Conservation (phyloP, 2,113 vertebrate genomes). For the Dipodomys stephensi region DNA sequence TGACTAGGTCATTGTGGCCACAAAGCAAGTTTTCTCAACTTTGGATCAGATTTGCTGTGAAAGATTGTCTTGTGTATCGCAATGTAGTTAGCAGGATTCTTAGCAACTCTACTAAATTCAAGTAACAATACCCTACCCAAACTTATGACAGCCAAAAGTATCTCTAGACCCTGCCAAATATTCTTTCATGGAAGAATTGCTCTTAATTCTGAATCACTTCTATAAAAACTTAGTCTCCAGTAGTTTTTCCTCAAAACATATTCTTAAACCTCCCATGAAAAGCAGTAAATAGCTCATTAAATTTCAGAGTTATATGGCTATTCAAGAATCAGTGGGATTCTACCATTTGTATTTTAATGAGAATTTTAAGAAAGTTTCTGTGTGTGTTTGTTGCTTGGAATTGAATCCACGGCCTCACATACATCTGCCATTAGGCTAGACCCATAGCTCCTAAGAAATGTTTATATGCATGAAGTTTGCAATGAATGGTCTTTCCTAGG, state of each 20-base stretch:
- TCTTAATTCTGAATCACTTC: neutral
- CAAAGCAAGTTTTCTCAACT: neutral
- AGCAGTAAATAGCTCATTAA: neutral
- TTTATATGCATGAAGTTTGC: neutral
- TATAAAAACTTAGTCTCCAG: neutral
- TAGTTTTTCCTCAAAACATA: neutral
- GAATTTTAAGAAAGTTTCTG: neutral
- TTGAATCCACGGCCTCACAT: neutral
- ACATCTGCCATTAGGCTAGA: neutral
- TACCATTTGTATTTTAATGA: neutral
- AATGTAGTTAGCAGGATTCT: neutral
- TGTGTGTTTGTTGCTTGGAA: neutral
- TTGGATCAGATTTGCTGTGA: neutral
- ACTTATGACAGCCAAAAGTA: neutral
- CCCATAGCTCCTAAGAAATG: neutral
- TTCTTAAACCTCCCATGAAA: neutral
- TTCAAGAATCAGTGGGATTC: neutral
- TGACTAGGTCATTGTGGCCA: neutral
- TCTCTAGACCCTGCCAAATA: neutral
- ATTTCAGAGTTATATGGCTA: neutral
- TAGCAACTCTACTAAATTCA: neutral
- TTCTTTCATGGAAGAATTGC: neutral
- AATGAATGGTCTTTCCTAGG: neutral
- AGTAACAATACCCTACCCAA: fast-evolving
- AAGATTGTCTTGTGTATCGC: fast-evolving